These are phyloP conservation scores for Caenorhabditis drosophilae DNA, from an alignment of 2,888 invertebrate genomes.

Conservation along the genomic window DNA sequence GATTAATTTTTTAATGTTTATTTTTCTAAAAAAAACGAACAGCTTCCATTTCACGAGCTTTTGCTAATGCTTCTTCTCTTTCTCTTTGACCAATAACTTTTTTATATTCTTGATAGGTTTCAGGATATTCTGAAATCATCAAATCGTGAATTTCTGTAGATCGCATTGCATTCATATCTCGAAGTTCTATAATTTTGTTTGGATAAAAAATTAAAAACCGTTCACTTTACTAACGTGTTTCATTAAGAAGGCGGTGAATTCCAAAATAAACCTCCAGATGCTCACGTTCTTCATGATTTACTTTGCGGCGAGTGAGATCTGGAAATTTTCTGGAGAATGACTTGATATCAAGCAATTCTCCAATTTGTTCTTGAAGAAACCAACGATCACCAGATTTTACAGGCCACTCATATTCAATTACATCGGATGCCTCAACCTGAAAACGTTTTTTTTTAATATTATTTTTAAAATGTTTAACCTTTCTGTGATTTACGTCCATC, in stretches of 20 bases:
- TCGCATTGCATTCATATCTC: constrained; percentile 62
- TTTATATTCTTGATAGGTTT: constrained; percentile 79
- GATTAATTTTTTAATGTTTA: not conserved
- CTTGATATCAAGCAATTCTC: constrained; percentile 89
- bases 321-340: constrained; percentile 88
- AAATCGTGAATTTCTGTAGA: constrained; percentile 84
- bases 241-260: constrained; percentile 59
- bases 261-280: constrained; percentile 79
- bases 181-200: constrained; percentile 48
- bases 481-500: constrained; percentile 29
- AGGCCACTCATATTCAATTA: constrained; percentile 68
- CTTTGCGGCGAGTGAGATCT: constrained; percentile 57
- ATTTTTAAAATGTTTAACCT: constrained; percentile 2
- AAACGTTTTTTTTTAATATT: not conserved
- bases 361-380: constrained; percentile 84
- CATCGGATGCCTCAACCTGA: constrained; percentile 50
- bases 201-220: no score
- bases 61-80: constrained; percentile 69
- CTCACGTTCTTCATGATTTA: constrained; percentile 87
- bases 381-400: constrained; percentile 62
- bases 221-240: constrained; percentile 49
- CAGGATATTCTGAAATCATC: constrained; percentile 91
- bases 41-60: constrained; percentile 71
- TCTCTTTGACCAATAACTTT: constrained; percentile 65
- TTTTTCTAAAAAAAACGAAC: constrained; percentile 56